A percentile compares a stretch with the other conserved stretches of the same genome.
Evolutionary conservation across 2,888 invertebrate species (phyloP).

Genomic region (Nephrotoma guestfalica): DNA sequence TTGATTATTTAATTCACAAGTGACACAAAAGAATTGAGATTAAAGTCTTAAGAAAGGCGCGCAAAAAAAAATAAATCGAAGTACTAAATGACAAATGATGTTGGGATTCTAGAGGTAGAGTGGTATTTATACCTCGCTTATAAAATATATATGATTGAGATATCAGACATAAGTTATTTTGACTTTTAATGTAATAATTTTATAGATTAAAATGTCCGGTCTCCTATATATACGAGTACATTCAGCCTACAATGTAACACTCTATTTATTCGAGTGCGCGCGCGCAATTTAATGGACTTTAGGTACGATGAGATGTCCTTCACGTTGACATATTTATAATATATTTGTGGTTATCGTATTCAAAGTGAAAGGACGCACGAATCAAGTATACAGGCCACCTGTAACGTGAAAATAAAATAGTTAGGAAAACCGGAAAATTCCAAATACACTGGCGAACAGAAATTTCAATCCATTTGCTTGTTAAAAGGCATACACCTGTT

Average conservation of each 20-base stretch:
- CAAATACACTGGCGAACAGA: not conserved
- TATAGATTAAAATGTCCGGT: not conserved
- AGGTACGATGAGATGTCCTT: not conserved
- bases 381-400: not conserved
- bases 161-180: not conserved
- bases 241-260: not conserved
- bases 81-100: not conserved
- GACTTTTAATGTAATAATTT: not conserved
- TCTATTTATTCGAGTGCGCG: not conserved
- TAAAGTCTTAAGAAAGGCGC: not conserved
- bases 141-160: not conserved
- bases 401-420: not conserved
- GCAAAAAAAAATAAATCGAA: not conserved
- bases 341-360: not conserved
- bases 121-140: not conserved
- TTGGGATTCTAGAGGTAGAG: not conserved
- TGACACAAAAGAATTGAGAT: not conserved
- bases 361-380: not conserved
- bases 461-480: too few species aligned
- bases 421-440: not conserved
- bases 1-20: not conserved
- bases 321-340: not conserved
- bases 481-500: too few species aligned
- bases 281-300: not conserved
- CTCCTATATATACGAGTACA: not conserved